Evolutionary conservation across 2,113 vertebrate genomes (phyloP).

Genomic region (Ctenodactylus gundi): DNA sequence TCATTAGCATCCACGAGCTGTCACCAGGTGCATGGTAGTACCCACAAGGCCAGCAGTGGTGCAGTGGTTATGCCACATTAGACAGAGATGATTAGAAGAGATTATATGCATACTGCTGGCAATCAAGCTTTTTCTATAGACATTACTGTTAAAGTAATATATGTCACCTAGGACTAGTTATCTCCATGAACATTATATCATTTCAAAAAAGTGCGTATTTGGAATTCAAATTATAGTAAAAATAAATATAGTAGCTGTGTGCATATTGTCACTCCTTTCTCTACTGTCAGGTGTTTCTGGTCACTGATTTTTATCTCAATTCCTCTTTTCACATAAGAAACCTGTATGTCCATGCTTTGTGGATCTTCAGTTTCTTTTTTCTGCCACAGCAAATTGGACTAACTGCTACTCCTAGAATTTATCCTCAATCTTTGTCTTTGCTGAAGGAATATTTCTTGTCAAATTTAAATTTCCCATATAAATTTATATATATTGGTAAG

Average conservation of each 20-base stretch:
- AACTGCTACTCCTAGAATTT: constrained; percentile 8
- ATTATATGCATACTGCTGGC: background rate
- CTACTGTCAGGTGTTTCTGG: background rate
- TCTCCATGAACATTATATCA: background rate
- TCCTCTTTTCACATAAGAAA: constrained; percentile 25
- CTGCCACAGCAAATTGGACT: background rate
- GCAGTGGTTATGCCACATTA: background rate
- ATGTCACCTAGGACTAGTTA: background rate
- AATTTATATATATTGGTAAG: background rate
- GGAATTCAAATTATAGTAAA: constrained; percentile 35
- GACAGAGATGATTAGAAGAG: background rate
- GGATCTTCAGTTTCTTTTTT: background rate
- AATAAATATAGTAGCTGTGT: background rate
- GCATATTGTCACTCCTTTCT: background rate
- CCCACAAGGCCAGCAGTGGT: background rate
- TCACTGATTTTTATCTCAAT: background rate
- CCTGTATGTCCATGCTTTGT: background rate
- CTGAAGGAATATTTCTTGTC: background rate
- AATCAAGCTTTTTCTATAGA: background rate
- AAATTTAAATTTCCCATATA: background rate
- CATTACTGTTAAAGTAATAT: background rate
- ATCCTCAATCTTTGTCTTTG: background rate
- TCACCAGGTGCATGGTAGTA: background rate
- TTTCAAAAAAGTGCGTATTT: background rate
- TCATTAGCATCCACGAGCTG: background rate